These are phyloP conservation scores for Sebastes baramenuke DNA, from an alignment of 2,797 vertebrate genomes.

Conservation along the genomic window DNA sequence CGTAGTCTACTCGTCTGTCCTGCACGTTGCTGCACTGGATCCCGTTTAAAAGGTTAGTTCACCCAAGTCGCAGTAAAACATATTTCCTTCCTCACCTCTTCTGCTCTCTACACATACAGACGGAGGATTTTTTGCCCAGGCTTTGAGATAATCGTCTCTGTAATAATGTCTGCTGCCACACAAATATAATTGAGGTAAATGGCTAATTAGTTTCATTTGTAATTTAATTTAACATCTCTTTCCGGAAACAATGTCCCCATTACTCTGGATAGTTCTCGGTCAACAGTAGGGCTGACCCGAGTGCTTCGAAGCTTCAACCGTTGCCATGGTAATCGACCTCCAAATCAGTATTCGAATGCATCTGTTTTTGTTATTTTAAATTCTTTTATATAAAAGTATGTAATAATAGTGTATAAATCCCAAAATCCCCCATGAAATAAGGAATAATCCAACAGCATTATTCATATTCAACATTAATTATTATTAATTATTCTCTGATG, in stretches of 20 bases:
- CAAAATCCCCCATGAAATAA: too few relatives aligned
- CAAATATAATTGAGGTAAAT: not conserved
- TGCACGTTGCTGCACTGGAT: not conserved
- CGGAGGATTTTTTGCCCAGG: not conserved
- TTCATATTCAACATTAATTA: too few relatives aligned
- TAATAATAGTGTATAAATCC: too few relatives aligned
- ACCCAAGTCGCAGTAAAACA: not conserved
- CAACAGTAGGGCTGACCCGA: too few relatives aligned
- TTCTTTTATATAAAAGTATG: too few relatives aligned
- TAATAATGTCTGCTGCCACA: not conserved
- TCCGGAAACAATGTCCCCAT: not conserved
- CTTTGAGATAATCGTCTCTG: not conserved
- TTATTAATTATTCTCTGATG: too few relatives aligned
- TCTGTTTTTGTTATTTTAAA: too few relatives aligned
- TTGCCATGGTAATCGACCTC: too few relatives aligned
- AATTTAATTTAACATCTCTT: not conserved
- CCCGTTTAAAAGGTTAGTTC: not conserved
- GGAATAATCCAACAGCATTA: rapidly evolving
- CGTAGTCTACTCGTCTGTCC: not conserved
- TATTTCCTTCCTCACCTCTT: not conserved
- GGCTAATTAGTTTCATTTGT: not conserved
- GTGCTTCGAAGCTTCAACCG: too few relatives aligned
- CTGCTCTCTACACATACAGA: not conserved
- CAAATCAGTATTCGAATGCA: too few relatives aligned
- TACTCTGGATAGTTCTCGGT: not conserved